Percentiles rank a stretch among this genome's conserved stretches.
Evolutionary conservation across 2,888 invertebrate genomes (phyloP).

Genomic region (Latrodectus hesperus): DNA sequence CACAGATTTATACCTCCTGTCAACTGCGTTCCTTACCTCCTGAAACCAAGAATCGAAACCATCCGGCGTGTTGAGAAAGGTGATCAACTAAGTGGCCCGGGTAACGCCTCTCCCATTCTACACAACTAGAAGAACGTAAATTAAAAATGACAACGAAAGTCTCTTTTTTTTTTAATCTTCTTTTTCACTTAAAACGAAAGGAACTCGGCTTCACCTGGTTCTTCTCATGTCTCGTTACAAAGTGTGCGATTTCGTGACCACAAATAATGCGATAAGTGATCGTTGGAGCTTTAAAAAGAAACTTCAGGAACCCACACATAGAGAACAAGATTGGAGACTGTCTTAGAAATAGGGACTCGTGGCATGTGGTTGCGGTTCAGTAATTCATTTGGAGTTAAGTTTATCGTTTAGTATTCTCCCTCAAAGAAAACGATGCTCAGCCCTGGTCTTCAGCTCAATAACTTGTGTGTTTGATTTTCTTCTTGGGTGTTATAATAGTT

Average conservation of each 20-base stretch:
- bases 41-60: not conserved
- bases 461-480: too few relatives aligned
- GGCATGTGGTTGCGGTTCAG: too few relatives aligned
- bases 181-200: not conserved
- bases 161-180: not conserved
- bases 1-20: conserved; percentile 51
- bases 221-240: conserved; percentile 25
- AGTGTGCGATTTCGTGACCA: conserved; percentile 49
- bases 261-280: conserved; percentile 22
- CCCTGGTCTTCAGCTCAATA: too few relatives aligned
- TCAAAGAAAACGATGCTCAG: too few relatives aligned
- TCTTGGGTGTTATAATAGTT: too few relatives aligned
- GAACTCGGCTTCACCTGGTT: not conserved
- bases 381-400: too few relatives aligned
- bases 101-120: not conserved
- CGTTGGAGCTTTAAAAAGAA: conserved; percentile 2
- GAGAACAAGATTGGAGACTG: too few relatives aligned
- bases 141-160: not conserved
- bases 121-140: too few relatives aligned
- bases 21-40: conserved; percentile 9
- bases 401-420: too few relatives aligned
- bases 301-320: too few relatives aligned
- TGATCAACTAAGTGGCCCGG: not conserved
- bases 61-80: not conserved
- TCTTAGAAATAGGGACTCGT: too few relatives aligned